A percentile compares a stretch with the other conserved stretches of the same genome.
phyloP scores from a whole-genome alignment of 2,797 vertebrate species.

The Gobionotothen gibberifrons region DNA sequence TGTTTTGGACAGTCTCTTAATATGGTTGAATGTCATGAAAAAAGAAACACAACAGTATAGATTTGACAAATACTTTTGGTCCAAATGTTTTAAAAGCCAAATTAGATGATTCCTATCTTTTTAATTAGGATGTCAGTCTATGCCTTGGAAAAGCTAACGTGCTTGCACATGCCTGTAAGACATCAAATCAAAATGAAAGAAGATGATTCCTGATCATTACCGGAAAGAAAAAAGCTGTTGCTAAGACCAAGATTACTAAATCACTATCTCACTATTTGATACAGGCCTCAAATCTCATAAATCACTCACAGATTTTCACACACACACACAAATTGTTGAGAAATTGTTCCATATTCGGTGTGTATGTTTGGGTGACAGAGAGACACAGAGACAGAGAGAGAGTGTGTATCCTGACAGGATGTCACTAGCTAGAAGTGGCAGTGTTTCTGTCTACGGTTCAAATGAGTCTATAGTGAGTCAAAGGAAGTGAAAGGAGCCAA shows the following conservation, averaged over 20 bases:
- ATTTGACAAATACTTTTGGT: neutral
- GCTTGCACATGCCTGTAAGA: no score
- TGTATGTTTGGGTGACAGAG: neutral
- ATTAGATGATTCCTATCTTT: neutral
- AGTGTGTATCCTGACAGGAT: constrained; percentile 46
- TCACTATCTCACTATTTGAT: neutral
- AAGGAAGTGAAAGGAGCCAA: constrained; percentile 58
- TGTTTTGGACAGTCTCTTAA: no score
- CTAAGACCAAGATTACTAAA: neutral
- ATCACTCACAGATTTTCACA: neutral
- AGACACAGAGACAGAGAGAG: neutral
- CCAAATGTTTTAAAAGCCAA: neutral
- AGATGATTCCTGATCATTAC: no score
- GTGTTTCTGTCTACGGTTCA: constrained; percentile 27
- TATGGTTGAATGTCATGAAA: no score
- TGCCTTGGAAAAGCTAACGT: no score
- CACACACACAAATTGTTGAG: neutral
- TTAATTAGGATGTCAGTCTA: no score
- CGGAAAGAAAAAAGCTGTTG: neutral
- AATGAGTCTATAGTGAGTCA: constrained; percentile 33
- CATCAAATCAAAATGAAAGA: no score
- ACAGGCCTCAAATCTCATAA: neutral
- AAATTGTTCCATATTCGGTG: neutral
- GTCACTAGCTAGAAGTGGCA: constrained; percentile 31
- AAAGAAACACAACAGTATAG: no score